These are phyloP conservation scores for Perca flavescens DNA, from an alignment of 2,113 vertebrate species.

Conservation along the genomic window DNA sequence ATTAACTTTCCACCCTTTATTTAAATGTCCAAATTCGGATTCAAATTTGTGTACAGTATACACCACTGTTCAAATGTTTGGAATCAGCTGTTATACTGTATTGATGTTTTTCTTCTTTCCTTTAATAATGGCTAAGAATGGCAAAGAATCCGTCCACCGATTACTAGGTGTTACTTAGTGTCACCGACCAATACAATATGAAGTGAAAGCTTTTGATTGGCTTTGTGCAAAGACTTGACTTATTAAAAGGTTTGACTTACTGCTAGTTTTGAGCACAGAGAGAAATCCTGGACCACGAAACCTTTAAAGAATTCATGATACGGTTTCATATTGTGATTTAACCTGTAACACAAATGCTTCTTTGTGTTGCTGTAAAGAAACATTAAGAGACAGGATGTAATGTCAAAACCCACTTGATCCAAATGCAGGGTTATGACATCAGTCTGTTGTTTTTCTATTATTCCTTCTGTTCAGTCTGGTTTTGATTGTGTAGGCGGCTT, in stretches of 20 bases:
- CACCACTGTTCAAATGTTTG: too few relatives aligned
- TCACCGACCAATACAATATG: neutral
- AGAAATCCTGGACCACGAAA: neutral
- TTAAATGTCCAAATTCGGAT: neutral
- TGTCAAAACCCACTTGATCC: neutral
- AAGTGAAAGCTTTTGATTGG: neutral
- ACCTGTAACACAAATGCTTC: neutral
- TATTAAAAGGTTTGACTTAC: neutral
- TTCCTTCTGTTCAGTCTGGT: neutral
- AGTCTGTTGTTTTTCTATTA: neutral
- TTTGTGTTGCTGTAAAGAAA: constrained; percentile 12
- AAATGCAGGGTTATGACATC: neutral
- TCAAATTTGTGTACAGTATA: too few relatives aligned
- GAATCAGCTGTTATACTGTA: neutral
- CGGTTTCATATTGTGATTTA: neutral
- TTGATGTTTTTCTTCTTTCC: neutral
- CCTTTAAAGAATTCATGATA: neutral
- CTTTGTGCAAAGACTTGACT: neutral
- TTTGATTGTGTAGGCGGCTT: constrained; percentile 46
- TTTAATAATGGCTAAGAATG: too few relatives aligned
- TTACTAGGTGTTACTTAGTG: neutral
- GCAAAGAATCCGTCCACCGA: too few relatives aligned
- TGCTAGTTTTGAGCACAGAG: neutral
- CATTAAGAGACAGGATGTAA: neutral
- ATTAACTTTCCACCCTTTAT: neutral